phyloP scores from a whole-genome alignment of 2,113 vertebrate genomes.

The Alaudala cheleensis region DNA sequence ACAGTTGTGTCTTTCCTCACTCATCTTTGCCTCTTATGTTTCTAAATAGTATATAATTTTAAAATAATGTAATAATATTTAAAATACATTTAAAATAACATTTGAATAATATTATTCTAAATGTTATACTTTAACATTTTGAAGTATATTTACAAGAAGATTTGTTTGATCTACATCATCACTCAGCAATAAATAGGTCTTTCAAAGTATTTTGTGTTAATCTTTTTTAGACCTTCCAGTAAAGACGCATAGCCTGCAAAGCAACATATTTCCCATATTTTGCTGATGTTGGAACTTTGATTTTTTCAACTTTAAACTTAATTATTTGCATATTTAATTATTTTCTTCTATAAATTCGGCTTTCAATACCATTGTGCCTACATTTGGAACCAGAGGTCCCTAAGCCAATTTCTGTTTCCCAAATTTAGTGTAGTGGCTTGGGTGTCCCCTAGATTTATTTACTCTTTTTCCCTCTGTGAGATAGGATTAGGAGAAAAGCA shows the following conservation, averaged over 20 bases:
- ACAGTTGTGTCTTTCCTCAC: not conserved
- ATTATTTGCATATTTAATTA: not conserved
- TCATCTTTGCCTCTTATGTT: not conserved
- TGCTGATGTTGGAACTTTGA: not conserved
- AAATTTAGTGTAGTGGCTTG: too few relatives aligned
- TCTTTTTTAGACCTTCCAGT: not conserved
- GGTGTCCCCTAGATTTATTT: too few relatives aligned
- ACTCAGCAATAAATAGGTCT: not conserved
- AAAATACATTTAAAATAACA: too few relatives aligned
- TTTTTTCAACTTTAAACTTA: not conserved
- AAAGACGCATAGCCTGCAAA: not conserved
- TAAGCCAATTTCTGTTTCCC: not conserved
- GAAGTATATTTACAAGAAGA: not conserved
- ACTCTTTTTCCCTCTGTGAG: too few relatives aligned
- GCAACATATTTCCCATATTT: not conserved
- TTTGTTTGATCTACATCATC: not conserved
- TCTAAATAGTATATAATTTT: not conserved
- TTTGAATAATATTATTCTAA: too few relatives aligned
- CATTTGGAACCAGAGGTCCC: not conserved
- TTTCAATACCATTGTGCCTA: not conserved
- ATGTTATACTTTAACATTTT: not conserved
- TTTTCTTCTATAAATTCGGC: not conserved
- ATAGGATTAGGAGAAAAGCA: too few relatives aligned
- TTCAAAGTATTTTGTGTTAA: not conserved
- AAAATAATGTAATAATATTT: too few relatives aligned